Percentiles rank a stretch among this genome's conserved stretches.
Evolutionary conservation across 1,140 invertebrate genomes (phyloP).

Genomic region (Panulirus ornatus): DNA sequence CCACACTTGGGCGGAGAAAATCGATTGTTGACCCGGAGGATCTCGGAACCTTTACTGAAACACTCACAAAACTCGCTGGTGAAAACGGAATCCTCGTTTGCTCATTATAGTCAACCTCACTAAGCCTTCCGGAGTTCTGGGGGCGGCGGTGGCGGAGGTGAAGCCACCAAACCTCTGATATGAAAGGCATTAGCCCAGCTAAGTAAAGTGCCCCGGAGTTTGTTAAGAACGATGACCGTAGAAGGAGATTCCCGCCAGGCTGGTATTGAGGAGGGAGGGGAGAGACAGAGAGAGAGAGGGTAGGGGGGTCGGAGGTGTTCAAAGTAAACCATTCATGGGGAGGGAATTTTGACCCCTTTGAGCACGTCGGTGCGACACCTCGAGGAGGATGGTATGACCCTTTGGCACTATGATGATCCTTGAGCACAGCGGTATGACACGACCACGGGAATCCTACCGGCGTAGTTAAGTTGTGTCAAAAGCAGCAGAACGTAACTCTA

Average conservation of each 20-base stretch:
- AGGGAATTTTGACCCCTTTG: too few species aligned
- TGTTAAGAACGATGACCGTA: background rate
- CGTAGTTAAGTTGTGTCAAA: too few species aligned
- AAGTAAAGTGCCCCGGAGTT: constrained; percentile 25
- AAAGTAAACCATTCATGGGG: too few species aligned
- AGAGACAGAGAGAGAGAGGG: too few species aligned
- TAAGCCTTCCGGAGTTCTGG: background rate
- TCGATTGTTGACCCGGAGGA: constrained; percentile 25
- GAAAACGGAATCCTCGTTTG: background rate
- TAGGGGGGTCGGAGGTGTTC: too few species aligned
- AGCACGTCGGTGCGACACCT: too few species aligned
- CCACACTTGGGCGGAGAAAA: constrained; percentile 17
- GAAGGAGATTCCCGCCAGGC: background rate
- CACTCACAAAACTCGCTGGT: background rate
- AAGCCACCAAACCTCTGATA: background rate
- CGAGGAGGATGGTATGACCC: too few species aligned
- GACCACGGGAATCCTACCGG: too few species aligned
- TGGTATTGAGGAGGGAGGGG: background rate
- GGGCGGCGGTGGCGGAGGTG: too few species aligned
- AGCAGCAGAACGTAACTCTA: too few species aligned
- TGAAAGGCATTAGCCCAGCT: constrained; percentile 7
- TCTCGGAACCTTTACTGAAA: background rate
- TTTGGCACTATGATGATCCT: too few species aligned
- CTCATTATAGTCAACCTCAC: constrained; percentile 45
- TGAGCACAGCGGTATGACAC: too few species aligned